Conservation (phyloP, 2,113 vertebrate species). For the Pterophyllum scalare region DNA sequence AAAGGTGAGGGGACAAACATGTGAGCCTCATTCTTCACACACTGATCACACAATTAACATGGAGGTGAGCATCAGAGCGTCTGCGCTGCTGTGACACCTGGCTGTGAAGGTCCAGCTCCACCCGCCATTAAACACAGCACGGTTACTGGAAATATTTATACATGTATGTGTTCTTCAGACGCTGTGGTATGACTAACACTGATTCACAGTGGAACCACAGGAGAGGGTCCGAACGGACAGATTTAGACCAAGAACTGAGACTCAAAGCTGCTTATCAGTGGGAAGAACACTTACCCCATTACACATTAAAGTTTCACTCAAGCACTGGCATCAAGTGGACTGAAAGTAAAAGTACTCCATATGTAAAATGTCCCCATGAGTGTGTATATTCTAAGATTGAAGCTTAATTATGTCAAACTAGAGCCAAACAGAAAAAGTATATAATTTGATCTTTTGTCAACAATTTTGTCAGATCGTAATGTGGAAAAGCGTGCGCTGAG, state of each 20-base stretch:
- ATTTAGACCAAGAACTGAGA: not conserved
- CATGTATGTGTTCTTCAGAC: not conserved
- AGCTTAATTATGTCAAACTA: too few relatives aligned
- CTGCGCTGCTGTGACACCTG: not conserved
- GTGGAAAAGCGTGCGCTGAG: not conserved
- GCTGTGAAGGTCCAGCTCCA: not conserved
- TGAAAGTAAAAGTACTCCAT: not conserved
- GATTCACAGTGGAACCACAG: not conserved
- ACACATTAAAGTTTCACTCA: not conserved
- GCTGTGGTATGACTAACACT: not conserved
- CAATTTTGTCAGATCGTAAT: not conserved
- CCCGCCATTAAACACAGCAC: not conserved
- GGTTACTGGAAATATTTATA: not conserved
- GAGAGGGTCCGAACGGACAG: not conserved
- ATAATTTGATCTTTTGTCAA: too few relatives aligned
- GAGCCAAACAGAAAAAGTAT: too few relatives aligned
- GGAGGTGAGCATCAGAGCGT: slow-evolving; percentile 11
- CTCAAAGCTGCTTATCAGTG: not conserved
- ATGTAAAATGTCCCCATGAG: not conserved
- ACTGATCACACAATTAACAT: slow-evolving; percentile 34
- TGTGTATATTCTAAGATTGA: not conserved
- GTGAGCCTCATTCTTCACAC: slow-evolving; percentile 57
- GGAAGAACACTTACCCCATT: not conserved
- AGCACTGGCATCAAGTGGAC: not conserved
- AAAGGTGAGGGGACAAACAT: not conserved